Percentiles rank a stretch among this genome's conserved stretches.
Conservation (phyloP, 1,140 invertebrate genomes). For the Metaphire vulgaris region DNA sequence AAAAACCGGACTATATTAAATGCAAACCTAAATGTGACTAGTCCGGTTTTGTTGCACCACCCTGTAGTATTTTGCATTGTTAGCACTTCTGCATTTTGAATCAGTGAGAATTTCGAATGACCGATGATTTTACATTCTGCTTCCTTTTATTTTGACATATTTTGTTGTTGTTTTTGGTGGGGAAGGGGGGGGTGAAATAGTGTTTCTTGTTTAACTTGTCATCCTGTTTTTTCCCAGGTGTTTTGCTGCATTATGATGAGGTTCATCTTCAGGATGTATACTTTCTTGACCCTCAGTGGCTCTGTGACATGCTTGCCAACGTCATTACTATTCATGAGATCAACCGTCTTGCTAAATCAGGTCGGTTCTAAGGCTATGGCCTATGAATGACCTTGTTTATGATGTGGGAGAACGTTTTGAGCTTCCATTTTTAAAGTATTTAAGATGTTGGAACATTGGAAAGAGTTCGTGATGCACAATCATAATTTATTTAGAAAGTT, state of each 20-base stretch:
- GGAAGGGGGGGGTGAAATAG: too few species aligned
- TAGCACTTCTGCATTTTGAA: too few species aligned
- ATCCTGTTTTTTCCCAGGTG: conserved; percentile 56
- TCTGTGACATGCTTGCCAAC: conserved; percentile 93
- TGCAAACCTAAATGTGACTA: too few species aligned
- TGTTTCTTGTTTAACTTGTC: background rate
- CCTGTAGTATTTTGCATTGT: too few species aligned
- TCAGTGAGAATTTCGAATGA: background rate
- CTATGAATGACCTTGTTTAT: background rate
- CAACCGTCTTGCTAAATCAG: conserved; percentile 85
- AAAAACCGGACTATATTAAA: too few species aligned
- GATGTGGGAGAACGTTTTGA: background rate
- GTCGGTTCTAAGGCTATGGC: conserved; percentile 41
- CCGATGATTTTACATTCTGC: background rate
- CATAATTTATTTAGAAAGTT: background rate
- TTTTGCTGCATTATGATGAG: conserved; percentile 96
- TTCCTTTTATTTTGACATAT: background rate
- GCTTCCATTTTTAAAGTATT: background rate
- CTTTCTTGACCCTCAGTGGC: conserved; percentile 95
- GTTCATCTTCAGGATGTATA: conserved; percentile 87
- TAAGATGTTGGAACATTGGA: background rate
- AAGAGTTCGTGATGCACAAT: background rate
- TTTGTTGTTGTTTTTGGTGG: background rate
- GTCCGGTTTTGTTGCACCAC: too few species aligned
- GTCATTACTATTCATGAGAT: conserved; percentile 92